phyloP scores from a whole-genome alignment of 1,140 invertebrate genomes.

The Babylonia areolata region DNA sequence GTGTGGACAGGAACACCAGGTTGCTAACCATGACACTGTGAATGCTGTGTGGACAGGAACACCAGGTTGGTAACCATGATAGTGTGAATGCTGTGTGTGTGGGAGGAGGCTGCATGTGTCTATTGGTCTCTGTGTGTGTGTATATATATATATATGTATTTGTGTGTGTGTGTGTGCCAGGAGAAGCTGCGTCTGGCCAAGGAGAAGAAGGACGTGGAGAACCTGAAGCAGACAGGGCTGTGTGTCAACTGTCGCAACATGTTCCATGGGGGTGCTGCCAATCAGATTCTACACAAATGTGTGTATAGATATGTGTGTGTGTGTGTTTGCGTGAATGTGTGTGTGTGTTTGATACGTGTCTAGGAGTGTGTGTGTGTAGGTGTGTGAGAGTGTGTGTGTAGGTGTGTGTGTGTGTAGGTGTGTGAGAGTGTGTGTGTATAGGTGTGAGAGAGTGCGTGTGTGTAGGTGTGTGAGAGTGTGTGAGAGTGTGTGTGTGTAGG shows the following conservation, averaged over 20 bases:
- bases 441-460: too few relatives aligned
- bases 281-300: conserved; percentile 26
- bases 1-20: too few relatives aligned
- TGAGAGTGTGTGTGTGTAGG: too few relatives aligned
- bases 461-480: too few relatives aligned
- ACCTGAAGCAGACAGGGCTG: conserved; percentile 61
- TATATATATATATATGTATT: not conserved
- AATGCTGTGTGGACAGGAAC: too few relatives aligned
- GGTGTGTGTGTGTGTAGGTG: not conserved
- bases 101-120: not conserved
- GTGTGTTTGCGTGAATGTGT: not conserved
- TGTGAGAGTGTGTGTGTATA: too few relatives aligned
- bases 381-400: not conserved
- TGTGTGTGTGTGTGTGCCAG: conserved; percentile 45
- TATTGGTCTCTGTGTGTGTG: not conserved
- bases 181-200: conserved; percentile 69
- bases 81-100: too few relatives aligned
- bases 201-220: conserved; percentile 71
- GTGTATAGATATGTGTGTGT: conserved; percentile 13
- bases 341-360: not conserved
- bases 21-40: too few relatives aligned
- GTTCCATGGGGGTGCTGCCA: conserved; percentile 25
- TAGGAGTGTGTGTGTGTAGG: not conserved
- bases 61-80: too few relatives aligned
- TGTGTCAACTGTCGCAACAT: conserved; percentile 70